These are phyloP conservation scores for Menura novaehollandiae DNA, from an alignment of 2,113 vertebrate genomes.

Conservation along the genomic window DNA sequence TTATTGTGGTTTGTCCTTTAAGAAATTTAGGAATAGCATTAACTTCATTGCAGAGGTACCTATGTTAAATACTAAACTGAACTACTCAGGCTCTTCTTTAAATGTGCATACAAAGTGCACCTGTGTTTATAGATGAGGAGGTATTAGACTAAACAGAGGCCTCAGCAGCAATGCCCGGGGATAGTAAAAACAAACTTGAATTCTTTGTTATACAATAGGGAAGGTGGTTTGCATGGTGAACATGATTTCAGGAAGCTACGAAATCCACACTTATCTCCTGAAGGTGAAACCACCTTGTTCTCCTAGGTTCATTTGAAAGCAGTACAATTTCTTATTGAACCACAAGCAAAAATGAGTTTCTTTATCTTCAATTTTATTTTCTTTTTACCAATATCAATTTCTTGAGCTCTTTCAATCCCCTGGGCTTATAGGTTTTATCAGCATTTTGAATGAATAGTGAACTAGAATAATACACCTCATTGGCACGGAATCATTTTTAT, in stretches of 20 bases:
- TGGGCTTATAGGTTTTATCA: neutral
- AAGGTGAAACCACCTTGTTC: neutral
- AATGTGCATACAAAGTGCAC: neutral
- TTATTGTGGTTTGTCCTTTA: neutral
- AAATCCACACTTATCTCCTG: neutral
- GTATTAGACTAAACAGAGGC: neutral
- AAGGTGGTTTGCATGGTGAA: neutral
- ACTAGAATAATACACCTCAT: neutral
- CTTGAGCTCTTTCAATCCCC: neutral
- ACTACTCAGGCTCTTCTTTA: neutral
- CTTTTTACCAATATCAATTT: neutral
- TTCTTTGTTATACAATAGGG: neutral
- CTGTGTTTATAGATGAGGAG: neutral
- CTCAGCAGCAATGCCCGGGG: neutral
- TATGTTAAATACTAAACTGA: neutral
- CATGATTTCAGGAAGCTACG: neutral
- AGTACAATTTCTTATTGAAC: neutral
- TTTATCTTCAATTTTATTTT: slow-evolving; percentile 24
- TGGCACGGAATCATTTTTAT: neutral
- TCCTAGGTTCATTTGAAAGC: neutral
- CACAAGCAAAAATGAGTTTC: neutral
- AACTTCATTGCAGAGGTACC: neutral
- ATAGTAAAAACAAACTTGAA: neutral
- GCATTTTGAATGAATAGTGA: neutral
- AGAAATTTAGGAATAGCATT: neutral